Evolutionary conservation across 2,888 invertebrate genomes (phyloP).

Genomic region (Nipponacmea schrenckii): DNA sequence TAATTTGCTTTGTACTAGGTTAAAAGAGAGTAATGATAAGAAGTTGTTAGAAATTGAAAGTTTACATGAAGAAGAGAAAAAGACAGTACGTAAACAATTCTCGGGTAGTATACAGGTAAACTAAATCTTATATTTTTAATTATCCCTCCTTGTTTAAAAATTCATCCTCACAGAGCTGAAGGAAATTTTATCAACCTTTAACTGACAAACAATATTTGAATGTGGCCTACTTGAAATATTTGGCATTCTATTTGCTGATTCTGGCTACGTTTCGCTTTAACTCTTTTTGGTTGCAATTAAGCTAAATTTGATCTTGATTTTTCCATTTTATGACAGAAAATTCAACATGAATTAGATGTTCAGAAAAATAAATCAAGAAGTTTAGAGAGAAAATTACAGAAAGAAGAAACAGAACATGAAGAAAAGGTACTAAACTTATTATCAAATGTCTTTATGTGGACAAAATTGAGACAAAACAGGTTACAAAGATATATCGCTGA

Average conservation of each 20-base stretch:
- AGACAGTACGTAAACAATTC: conserved; percentile 52
- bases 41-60: conserved; percentile 44
- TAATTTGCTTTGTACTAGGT: conserved; percentile 26
- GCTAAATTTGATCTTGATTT: too few species aligned
- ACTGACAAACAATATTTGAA: too few species aligned
- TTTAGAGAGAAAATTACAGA: conserved; percentile 50
- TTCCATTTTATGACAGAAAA: conserved; percentile 35
- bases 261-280: too few species aligned
- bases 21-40: conserved; percentile 42
- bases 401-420: conserved; percentile 50
- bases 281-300: too few species aligned
- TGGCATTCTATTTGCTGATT: too few species aligned
- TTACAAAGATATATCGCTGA: too few species aligned
- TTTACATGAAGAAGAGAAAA: conserved; percentile 53
- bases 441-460: neutral
- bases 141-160: too few species aligned
- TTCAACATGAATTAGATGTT: conserved; percentile 53
- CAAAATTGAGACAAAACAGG: too few species aligned
- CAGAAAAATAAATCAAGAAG: conserved; percentile 44
- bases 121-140: too few species aligned
- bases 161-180: too few species aligned
- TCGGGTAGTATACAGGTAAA: conserved; percentile 49
- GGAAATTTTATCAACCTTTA: too few species aligned
- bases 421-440: conserved; percentile 44
- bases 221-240: too few species aligned